Base-by-base conservation (phyloP, 2,888 invertebrate genomes). In the Dione vanillae region DNA sequence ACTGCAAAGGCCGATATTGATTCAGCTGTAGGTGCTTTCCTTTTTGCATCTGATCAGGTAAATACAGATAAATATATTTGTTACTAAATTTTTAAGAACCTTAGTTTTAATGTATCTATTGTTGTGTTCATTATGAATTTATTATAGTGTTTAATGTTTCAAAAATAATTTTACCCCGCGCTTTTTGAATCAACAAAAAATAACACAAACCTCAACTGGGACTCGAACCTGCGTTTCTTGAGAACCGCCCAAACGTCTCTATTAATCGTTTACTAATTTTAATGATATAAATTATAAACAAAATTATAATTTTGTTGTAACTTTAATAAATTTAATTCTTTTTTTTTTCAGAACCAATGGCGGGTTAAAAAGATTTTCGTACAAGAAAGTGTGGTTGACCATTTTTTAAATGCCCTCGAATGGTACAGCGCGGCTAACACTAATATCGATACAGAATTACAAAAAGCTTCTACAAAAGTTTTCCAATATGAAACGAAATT, bases 321-420 rank as follows among this genome's bases (percentile, higher is more conserved):
- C n/a, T n/a, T n/a, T n/a, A n/a, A n/a, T n/a, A n/a, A n/a, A n/a
- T n/a, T n/a, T n/a, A n/a, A n/a, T 49, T 49, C n/a, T 45, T 61
- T 52, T 62, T 43, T 14, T 37, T 83, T 81, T 12, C 81, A 86
- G 85, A 75, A 78, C 8, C 84, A 84, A 0, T 90, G 89, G 87
- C 79, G 73, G 10, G 67, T 89, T 9, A 70, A 74, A 9, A 79
- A 75, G 5, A 77, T 90, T 40, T 74, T 83, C 3, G 83, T 90
- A 2, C 89, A 90, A 74, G 90, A 90, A 72, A 82, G 77, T 72
- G 75, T 83, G 1, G 80, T 82, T 49, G 76, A 81, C 11, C 75
- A 77, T 1, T 86, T 90, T 67, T 82, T 82, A 58, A 73, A 76
- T 2, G 75, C 78, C 8, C 69, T 88, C 5, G 65, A 71, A 20